A percentile compares a stretch with the other conserved stretches of the same genome.
Conservation (phyloP, 1,140 invertebrate genomes). For the Drosophila willistoni region DNA sequence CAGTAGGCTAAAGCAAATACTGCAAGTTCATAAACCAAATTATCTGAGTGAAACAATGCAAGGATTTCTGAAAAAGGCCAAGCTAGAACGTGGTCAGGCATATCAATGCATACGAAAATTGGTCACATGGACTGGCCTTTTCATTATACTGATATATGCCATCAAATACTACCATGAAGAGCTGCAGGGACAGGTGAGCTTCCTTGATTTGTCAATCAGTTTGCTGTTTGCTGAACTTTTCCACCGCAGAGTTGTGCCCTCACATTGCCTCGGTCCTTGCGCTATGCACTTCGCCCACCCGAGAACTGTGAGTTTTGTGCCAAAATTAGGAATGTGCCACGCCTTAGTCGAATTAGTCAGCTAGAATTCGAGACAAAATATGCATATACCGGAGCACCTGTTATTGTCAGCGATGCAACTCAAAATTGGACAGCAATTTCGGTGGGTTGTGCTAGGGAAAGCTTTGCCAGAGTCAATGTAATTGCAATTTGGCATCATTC, state of each 20-base stretch:
- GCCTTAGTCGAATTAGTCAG: slow-evolving; percentile 87
- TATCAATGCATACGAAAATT: not conserved
- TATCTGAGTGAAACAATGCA: slow-evolving; percentile 21
- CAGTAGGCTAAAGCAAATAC: slow-evolving; percentile 42
- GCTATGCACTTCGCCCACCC: slow-evolving; percentile 88
- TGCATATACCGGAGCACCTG: slow-evolving; percentile 91
- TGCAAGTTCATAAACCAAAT: slow-evolving; percentile 32
- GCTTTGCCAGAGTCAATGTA: not conserved
- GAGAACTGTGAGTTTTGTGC: slow-evolving; percentile 90
- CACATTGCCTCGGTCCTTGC: slow-evolving; percentile 85
- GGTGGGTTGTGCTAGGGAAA: slow-evolving; percentile 48
- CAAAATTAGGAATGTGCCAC: slow-evolving; percentile 86
- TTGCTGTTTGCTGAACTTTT: not conserved
- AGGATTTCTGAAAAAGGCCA: slow-evolving; percentile 16
- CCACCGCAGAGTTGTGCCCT: slow-evolving; percentile 85
- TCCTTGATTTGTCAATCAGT: not conserved
- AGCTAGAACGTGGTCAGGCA: slow-evolving; percentile 3
- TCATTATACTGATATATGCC: slow-evolving; percentile 21
- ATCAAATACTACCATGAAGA: slow-evolving; percentile 55
- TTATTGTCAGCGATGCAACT: slow-evolving; percentile 93
- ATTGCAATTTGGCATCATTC: not conserved
- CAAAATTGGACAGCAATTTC: slow-evolving; percentile 90
- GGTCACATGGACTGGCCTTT: slow-evolving; percentile 18
- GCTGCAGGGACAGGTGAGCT: slow-evolving; percentile 50
- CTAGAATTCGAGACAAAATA: slow-evolving; percentile 88